Evolutionary conservation across 1,140 invertebrate genomes (phyloP), one percentile per base, ranked within the genome.

Genomic region (Littorina saxatilis): DNA sequence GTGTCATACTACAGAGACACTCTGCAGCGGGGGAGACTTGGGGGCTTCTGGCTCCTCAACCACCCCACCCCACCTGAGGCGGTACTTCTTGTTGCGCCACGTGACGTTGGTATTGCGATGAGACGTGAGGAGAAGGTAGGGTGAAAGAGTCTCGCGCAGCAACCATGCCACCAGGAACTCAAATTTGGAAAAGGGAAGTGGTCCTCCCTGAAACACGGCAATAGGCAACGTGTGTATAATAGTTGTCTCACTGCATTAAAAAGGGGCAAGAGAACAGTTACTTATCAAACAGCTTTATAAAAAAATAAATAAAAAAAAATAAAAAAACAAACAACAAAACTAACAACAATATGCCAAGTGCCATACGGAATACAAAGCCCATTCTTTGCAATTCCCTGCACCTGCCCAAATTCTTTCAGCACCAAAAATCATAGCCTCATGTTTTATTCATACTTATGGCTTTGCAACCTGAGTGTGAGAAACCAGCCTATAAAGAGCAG

Each of bases 81-180:
- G 95, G 92, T 97, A 99, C 84, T 95, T 95, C 87, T 97, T 95
- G 86, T 96, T 95, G 83, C 98, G 94, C 98, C 98, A 99, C 90
- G 95, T 95, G 86, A 99, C 98, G 55, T 95, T 94, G 1, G 97
- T 96, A 92, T 96, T 95, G 79, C 91, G 91, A 73, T 98, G 93
- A 70, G 98, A 97, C 87, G 96, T 95, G 47, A 96, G 91, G 88
- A 98, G 97, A 55, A 99, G 93, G 89, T 97, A 97, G 4, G 98
- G 96, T 70, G 98, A 96, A 78, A 96, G 96, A 11, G 95, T 93
- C 93, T 99, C 99, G 70, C 98, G 95, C 90, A 99, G 96, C 76
- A 98, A 91, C 99, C 99, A 99, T n/a, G 96, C 97, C 66, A 98
- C 94, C 5, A 99, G 94, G 92, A 98, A 99, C 91, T 99, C 97